Conservation (phyloP, 1,140 invertebrate species). For the Cotesia typhae region DNA sequence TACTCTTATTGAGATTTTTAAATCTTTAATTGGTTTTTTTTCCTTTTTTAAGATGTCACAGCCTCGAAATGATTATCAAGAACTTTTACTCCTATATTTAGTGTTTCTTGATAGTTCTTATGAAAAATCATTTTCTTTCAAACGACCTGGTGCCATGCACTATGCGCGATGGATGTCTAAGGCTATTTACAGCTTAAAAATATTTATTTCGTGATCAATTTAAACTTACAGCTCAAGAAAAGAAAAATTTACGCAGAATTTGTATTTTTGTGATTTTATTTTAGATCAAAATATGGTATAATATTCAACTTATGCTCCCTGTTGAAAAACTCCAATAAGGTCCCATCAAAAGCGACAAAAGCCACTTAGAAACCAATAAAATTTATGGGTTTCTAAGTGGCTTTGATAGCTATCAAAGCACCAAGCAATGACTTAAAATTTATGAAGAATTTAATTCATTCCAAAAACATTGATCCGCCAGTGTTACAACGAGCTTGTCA, state of each 20-base stretch:
- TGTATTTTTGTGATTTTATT: conserved; percentile 39
- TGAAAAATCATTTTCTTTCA: not conserved
- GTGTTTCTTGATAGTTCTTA: not conserved
- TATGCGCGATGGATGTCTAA: conserved; percentile 41
- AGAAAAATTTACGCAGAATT: conserved; percentile 32
- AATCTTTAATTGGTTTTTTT: not conserved
- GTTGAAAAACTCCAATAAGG: too few relatives aligned
- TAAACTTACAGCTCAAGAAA: conserved; percentile 37
- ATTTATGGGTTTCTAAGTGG: too few relatives aligned
- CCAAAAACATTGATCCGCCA: conserved; percentile 19
- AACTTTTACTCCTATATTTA: conserved; percentile 33
- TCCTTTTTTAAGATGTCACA: not conserved
- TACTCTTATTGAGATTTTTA: not conserved
- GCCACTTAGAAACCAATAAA: too few relatives aligned
- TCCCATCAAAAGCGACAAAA: too few relatives aligned
- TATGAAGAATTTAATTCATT: conserved; percentile 31
- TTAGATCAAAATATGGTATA: conserved; percentile 33
- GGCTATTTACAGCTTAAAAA: conserved; percentile 41
- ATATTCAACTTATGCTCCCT: not conserved
- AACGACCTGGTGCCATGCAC: conserved; percentile 28
- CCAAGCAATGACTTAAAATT: conserved; percentile 39
- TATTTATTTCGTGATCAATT: conserved; percentile 45
- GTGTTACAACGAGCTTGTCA: conserved; percentile 13
- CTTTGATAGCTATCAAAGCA: not conserved
- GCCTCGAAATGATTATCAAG: conserved; percentile 37